Evolutionary conservation across 2,113 vertebrate genomes (phyloP).

Genomic region (Neomonachus schauinslandi): DNA sequence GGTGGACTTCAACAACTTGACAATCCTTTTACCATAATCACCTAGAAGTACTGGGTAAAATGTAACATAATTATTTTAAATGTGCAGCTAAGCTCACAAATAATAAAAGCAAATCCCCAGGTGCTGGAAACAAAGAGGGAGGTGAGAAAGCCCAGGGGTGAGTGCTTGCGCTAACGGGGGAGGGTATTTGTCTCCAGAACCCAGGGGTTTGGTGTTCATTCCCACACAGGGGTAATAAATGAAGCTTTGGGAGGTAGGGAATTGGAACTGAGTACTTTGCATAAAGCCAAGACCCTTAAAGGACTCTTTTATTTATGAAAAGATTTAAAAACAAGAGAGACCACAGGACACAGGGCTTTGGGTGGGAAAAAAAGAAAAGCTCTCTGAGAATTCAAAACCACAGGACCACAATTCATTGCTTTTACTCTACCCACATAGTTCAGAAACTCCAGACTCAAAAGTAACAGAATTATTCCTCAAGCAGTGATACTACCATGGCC

Average conservation of each 20-base stretch:
- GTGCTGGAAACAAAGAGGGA: slow-evolving; percentile 56
- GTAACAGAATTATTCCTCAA: slow-evolving; percentile 48
- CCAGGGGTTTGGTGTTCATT: slow-evolving; percentile 43
- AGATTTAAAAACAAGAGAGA: slow-evolving; percentile 66
- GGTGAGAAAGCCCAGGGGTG: slow-evolving; percentile 52
- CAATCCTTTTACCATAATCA: slow-evolving; percentile 69
- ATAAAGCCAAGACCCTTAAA: slow-evolving; percentile 63
- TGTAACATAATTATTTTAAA: slow-evolving; percentile 65
- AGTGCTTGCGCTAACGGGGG: not conserved
- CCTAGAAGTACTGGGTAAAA: slow-evolving; percentile 61
- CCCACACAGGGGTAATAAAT: slow-evolving; percentile 45
- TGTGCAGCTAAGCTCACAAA: slow-evolving; percentile 59
- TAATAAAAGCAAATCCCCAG: slow-evolving; percentile 64
- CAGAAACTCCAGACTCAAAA: slow-evolving; percentile 57
- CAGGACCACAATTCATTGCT: slow-evolving; percentile 53
- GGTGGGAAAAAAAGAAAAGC: slow-evolving; percentile 54
- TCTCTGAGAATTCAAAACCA: slow-evolving; percentile 57
- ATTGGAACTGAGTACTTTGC: slow-evolving; percentile 43
- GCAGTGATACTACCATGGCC: not conserved
- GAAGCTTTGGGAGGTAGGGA: slow-evolving; percentile 40
- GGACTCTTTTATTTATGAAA: slow-evolving; percentile 72
- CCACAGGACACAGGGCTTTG: slow-evolving; percentile 52
- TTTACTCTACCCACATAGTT: slow-evolving; percentile 58
- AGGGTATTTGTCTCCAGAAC: slow-evolving; percentile 50
- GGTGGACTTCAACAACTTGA: slow-evolving; percentile 52